A percentile compares a stretch with the other conserved stretches of the same genome.
Evolutionary conservation across 2,113 vertebrate genomes (phyloP).

Genomic region (Callospermophilus lateralis): DNA sequence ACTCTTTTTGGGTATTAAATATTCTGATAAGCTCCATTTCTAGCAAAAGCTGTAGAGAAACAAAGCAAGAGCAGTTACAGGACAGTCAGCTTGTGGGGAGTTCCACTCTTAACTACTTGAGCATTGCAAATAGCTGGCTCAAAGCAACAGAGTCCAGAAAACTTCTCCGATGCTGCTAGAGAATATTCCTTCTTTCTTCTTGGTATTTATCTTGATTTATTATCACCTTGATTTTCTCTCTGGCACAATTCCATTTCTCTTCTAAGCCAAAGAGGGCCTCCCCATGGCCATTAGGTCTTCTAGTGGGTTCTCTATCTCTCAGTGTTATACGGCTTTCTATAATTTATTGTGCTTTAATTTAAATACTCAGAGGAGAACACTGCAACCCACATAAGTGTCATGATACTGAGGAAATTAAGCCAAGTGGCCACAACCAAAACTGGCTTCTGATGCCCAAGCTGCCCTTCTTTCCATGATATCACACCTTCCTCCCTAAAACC

Average conservation of each 20-base stretch:
- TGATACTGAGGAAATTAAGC: background rate
- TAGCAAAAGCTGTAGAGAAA: background rate
- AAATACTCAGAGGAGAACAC: conserved; percentile 26
- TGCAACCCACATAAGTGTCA: background rate
- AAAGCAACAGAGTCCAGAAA: background rate
- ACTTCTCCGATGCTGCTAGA: background rate
- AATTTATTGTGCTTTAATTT: conserved; percentile 56
- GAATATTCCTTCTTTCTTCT: background rate
- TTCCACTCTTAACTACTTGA: background rate
- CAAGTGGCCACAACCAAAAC: background rate
- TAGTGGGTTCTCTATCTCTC: background rate
- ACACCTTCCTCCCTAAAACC: background rate
- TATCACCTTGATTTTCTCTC: background rate
- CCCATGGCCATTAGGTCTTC: background rate
- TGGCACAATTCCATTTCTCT: conserved; percentile 15
- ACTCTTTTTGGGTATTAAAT: background rate
- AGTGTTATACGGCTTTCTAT: background rate
- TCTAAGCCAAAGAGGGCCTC: background rate
- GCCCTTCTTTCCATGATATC: background rate
- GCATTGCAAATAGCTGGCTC: background rate
- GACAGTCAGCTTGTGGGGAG: background rate
- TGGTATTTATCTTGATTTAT: background rate
- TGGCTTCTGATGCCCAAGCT: background rate
- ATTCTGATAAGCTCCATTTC: background rate
- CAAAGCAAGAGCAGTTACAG: background rate